Base-by-base conservation (phyloP, 2,113 vertebrate genomes). In the Lanius collurio region DNA sequence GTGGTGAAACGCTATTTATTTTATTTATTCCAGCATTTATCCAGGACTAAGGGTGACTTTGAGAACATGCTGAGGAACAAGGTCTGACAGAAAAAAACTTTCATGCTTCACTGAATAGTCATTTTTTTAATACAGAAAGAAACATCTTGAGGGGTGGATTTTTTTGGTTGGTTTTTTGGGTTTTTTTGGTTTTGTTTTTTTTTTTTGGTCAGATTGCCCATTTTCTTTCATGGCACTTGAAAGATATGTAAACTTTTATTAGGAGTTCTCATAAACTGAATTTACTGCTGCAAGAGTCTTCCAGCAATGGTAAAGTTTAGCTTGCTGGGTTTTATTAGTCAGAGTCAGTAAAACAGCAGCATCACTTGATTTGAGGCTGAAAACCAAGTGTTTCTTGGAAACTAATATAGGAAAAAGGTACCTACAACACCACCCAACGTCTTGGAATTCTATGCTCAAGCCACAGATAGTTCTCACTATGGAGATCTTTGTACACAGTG, bases 401-500 rank as follows among this genome's bases (percentile, higher is more conserved):
- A 93, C 79, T 13, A 89, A 77, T 65, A 15, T 74, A 96, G 95
- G 94, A 97, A 97, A 97, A 96, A 97, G 90, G 82, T 96, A 97
- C 89, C 91, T 95, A 94, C 77, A 85, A 50, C 42, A 91, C 97
- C 70, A 68, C 79, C 92, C 93, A 84, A 46, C 4, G 18, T 47
- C 82, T 69, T 92, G 84, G 87, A 88, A 95, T 95, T 96, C 95
- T 31, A 1, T 81, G 64, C 49, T 94, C 82, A 94, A 93, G 87
- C 76, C 87, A 93, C 97, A 96, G 97, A 97, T 93, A 97, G 65
- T 70, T 95, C 93, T 98, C 96, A 35, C 97, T 96, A 97, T 98
- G 96, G 97, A 82, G 94, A 97, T 97, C 94, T 95, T 82, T 20
- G 77, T 91, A 97, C 96, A 98, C 96, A 97, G 56, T 86, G 95